Conservation (phyloP, 2,888 invertebrate species). For the Heterodera filipjevi region DNA sequence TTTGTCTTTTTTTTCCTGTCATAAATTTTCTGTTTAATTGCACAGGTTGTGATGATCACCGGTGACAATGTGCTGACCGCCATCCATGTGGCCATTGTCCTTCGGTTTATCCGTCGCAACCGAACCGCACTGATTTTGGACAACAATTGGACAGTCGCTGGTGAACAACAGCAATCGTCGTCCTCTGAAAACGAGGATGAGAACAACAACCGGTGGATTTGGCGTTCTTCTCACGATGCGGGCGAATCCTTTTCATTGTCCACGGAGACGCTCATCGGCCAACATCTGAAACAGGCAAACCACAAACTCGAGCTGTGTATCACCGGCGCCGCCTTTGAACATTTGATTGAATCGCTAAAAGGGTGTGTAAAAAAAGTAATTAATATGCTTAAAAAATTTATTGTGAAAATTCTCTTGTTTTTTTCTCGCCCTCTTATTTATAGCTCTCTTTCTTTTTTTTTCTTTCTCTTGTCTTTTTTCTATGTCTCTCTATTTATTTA, state of each 20-base stretch:
- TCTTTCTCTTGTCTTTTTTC: conserved; percentile 9
- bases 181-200: not conserved
- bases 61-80: conserved; percentile 99
- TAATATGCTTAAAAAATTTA: no score
- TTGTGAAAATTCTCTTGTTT: not conserved
- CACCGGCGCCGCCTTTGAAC: conserved; percentile 79
- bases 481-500: conserved; percentile 65
- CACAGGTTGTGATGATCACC: conserved; percentile 92
- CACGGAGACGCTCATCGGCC: conserved; percentile 72
- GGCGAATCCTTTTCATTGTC: conserved; percentile 73
- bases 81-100: conserved; percentile 92
- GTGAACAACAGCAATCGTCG: not conserved
- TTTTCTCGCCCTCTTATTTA: no score
- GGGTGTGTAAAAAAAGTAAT: no score
- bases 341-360: not conserved
- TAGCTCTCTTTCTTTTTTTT: not conserved
- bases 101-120: conserved; percentile 74
- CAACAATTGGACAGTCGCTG: not conserved
- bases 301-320: conserved; percentile 85
- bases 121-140: conserved; percentile 67
- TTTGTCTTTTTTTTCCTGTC: not conserved
- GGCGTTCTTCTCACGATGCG: conserved; percentile 73
- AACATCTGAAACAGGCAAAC: conserved; percentile 70
- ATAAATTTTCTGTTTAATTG: not conserved
- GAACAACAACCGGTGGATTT: conserved; percentile 71